Base-by-base conservation (phyloP, 2,888 invertebrate genomes). In the Leucophora obtusa region DNA sequence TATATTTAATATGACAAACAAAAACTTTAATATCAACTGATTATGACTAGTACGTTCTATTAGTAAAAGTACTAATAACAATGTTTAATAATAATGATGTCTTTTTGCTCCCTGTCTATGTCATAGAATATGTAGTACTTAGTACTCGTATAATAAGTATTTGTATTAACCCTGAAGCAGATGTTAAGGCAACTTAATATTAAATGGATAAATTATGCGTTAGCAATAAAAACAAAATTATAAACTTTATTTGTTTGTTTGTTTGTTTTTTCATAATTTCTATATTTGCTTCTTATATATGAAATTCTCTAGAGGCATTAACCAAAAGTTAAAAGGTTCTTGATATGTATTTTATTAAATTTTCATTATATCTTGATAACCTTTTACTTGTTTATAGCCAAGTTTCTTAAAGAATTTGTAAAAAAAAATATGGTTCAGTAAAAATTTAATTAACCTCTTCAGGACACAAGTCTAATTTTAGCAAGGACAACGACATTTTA, bases 181-280 rank as follows among this genome's bases (percentile, higher is more conserved):
- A 15, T 59, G 59, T 21, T 54, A 53, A 38, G 59, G 35, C 35
- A 51, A 51, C 51, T 51, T 38, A 21, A 59, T 59, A 8, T 17
- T 38, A 59, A 69, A 35, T 59, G 59, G 15, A 51, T 51, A 70
- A 59, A 38, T 70, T 51, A 59, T 70, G 69, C 50, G 51, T 59
- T 15, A 33, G 21, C 11, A 54, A 15, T 0, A 17, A 58, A 58
- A 50, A n/a, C 15, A 38, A 43, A 68, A 69, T 58, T 47, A 58
- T 33, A 69, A 28, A 58, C 6, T 56, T 54, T 54, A n/a, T n/a
- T n/a, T n/a, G n/a, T n/a, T n/a, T n/a, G 1, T 28, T 28, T 14
- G 28, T 35, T 8, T 2, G 43, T 11, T 38, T 11, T 38, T 10
- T 11, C 38, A 1, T 38, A 38, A 47, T n/a, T 6, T n/a, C 6